Conservation (phyloP, 2,797 vertebrate species). For the Rhabdomys pumilio region DNA sequence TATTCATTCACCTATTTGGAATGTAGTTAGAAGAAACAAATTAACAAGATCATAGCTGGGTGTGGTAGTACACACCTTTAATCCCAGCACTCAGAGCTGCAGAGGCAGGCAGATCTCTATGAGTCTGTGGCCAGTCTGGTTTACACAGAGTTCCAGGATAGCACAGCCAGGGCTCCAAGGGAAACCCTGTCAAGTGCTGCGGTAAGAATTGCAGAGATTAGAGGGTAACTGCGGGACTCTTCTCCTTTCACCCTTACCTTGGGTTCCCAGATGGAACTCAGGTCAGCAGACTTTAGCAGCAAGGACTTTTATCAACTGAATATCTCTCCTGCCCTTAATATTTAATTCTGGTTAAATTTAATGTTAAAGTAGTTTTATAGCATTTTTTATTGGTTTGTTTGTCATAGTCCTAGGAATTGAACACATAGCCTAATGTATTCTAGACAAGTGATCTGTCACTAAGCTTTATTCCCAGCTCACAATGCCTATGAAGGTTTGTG, state of each 20-base stretch:
- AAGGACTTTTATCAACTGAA: neutral
- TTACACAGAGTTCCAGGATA: neutral
- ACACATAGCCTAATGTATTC: neutral
- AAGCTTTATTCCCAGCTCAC: neutral
- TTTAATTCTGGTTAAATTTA: neutral
- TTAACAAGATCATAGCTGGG: neutral
- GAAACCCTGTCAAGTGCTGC: neutral
- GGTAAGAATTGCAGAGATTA: neutral
- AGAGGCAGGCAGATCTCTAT: neutral
- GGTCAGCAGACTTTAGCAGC: neutral
- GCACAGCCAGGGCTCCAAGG: neutral
- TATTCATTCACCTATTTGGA: neutral
- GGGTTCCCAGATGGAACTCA: neutral
- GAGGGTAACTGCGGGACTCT: too few relatives aligned
- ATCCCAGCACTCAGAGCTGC: neutral
- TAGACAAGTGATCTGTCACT: neutral
- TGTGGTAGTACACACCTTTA: neutral
- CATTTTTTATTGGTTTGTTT: neutral
- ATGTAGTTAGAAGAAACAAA: conserved; percentile 2
- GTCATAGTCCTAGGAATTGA: neutral
- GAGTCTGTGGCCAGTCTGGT: neutral
- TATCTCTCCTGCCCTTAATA: neutral
- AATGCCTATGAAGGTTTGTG: neutral
- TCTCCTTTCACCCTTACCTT: neutral
- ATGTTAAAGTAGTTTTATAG: neutral